These are phyloP conservation scores for Cactoblastis cactorum DNA, from an alignment of 2,888 invertebrate species.

Conservation along the genomic window DNA sequence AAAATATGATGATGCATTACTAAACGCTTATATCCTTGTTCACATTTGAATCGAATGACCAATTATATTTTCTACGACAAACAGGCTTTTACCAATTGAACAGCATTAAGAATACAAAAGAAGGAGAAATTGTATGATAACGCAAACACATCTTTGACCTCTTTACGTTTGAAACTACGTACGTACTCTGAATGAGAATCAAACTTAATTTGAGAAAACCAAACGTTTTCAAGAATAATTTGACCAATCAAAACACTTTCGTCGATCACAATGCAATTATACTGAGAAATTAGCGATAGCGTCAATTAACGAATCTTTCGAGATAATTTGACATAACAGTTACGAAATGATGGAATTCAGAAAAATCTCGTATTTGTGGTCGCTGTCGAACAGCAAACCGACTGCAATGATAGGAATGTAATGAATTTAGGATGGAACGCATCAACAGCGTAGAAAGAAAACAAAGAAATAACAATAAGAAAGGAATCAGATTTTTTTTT, in stretches of 20 bases:
- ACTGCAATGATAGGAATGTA: neutral
- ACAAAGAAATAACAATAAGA: too few relatives aligned
- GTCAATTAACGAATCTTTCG: slow-evolving; percentile 1
- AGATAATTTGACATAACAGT: neutral
- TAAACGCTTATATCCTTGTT: too few relatives aligned
- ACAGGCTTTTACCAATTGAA: slow-evolving; percentile 20
- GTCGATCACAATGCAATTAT: slow-evolving; percentile 1
- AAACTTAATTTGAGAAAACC: slow-evolving; percentile 16
- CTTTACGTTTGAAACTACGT: slow-evolving; percentile 35
- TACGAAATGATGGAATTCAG: neutral
- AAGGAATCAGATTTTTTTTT: too few relatives aligned
- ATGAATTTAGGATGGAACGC: too few relatives aligned
- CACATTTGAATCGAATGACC: too few relatives aligned
- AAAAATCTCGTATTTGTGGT: neutral
- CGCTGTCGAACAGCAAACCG: neutral
- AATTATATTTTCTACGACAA: neutral
- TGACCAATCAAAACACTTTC: neutral
- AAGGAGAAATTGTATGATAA: slow-evolving; percentile 53
- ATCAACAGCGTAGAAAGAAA: too few relatives aligned
- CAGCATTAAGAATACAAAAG: slow-evolving; percentile 59
- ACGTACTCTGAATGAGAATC: slow-evolving; percentile 33
- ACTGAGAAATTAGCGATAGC: neutral
- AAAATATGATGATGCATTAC: too few relatives aligned
- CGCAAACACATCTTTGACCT: slow-evolving; percentile 42
- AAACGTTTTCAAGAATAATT: neutral